phyloP scores from a whole-genome alignment of 2,888 invertebrate genomes.

The Ectemnius cavifrons region DNA sequence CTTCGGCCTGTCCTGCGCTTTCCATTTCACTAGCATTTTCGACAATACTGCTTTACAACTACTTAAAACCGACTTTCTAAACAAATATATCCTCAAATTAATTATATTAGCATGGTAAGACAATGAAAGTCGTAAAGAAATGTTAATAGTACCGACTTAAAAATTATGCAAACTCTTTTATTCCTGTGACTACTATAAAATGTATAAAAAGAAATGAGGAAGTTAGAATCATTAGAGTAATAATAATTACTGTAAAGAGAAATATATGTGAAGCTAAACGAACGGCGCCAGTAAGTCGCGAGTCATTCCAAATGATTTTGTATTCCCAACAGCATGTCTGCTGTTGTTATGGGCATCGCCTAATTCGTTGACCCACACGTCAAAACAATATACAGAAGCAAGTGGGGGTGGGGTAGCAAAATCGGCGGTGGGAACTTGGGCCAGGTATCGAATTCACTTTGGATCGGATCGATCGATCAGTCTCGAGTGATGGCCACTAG shows the following conservation, averaged over 20 bases:
- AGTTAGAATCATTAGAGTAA: not conserved
- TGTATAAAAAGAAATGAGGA: not conserved
- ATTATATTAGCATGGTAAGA: no score
- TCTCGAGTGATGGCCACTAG: conserved; percentile 31
- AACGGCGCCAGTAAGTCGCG: conserved; percentile 18
- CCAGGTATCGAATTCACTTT: conserved; percentile 26
- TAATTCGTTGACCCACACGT: conserved; percentile 65
- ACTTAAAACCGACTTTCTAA: no score
- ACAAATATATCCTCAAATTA: no score
- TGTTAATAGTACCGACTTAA: no score
- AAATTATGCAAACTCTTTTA: no score
- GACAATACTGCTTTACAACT: no score
- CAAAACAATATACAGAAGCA: conserved; percentile 65
- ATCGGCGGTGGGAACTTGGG: conserved; percentile 47
- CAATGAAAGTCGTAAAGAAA: no score
- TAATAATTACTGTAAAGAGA: not conserved
- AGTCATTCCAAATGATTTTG: conserved; percentile 4
- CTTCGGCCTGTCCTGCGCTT: not conserved
- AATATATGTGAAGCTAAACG: conserved; percentile 8
- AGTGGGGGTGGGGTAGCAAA: conserved; percentile 49
- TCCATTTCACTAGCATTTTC: not conserved
- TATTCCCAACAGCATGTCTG: conserved; percentile 33
- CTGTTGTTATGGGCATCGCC: conserved; percentile 71
- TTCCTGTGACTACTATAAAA: no score
- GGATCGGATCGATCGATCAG: conserved; percentile 30